Evolutionary conservation across 2,888 invertebrate genomes (phyloP).

Genomic region (Helleia helle): DNA sequence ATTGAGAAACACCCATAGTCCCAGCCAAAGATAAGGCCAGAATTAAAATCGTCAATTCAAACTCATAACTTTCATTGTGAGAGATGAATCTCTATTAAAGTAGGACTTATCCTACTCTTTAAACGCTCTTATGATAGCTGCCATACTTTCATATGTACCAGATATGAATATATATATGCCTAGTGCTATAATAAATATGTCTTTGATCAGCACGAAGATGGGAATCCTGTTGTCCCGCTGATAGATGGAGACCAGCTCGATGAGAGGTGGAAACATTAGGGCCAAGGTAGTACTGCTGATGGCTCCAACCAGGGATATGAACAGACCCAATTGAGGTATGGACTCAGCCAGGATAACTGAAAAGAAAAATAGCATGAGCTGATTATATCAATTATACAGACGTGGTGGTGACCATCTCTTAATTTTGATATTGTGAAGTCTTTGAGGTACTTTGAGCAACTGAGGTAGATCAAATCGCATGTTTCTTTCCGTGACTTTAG

Average conservation of each 20-base stretch:
- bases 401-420: too few relatives aligned
- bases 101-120: slow-evolving; percentile 1
- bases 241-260: slow-evolving; percentile 83
- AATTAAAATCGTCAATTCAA: too few relatives aligned
- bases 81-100: too few relatives aligned
- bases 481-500: too few relatives aligned
- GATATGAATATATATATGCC: slow-evolving; percentile 82
- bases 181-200: slow-evolving; percentile 77
- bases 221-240: slow-evolving; percentile 70
- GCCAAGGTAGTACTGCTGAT: slow-evolving; percentile 91
- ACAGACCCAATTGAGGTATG: slow-evolving; percentile 88
- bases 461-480: too few relatives aligned
- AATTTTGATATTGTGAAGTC: too few relatives aligned
- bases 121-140: slow-evolving; percentile 61
- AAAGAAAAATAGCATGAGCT: slow-evolving; percentile 28
- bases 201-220: slow-evolving; percentile 65
- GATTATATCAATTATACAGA: too few relatives aligned
- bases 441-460: too few relatives aligned
- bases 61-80: too few relatives aligned
- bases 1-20: too few relatives aligned
- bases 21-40: too few relatives aligned
- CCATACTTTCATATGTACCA: slow-evolving; percentile 83
- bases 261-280: slow-evolving; percentile 89
- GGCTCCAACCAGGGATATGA: slow-evolving; percentile 94
- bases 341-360: slow-evolving; percentile 88